These are phyloP conservation scores for Alethe diademata DNA, from an alignment of 2,113 vertebrate genomes.

Conservation along the genomic window DNA sequence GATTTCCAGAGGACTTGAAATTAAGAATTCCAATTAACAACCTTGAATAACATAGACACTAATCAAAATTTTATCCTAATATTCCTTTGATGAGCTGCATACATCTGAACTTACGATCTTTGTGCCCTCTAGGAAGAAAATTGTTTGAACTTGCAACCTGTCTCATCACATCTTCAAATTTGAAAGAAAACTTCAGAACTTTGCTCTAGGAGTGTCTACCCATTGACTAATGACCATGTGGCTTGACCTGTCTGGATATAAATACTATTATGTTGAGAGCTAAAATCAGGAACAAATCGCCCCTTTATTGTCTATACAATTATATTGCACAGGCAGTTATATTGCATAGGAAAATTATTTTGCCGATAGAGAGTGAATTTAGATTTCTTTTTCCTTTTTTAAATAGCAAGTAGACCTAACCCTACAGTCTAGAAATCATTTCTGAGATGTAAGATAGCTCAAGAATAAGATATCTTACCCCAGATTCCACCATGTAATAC, in stretches of 20 bases:
- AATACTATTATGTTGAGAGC: neutral
- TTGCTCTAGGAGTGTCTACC: neutral
- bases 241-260: neutral
- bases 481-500: neutral
- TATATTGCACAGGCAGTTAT: neutral
- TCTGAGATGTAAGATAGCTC: neutral
- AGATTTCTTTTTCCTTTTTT: neutral
- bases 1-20: neutral
- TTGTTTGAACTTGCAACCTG: neutral
- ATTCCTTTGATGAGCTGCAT: constrained; percentile 13
- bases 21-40: constrained; percentile 11
- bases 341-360: neutral
- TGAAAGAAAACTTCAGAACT: neutral
- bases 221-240: neutral
- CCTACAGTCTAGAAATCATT: neutral
- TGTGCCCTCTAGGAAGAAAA: constrained; percentile 8
- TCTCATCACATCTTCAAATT: neutral
- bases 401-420: neutral
- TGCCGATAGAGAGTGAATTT: neutral
- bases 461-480: neutral
- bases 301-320: neutral
- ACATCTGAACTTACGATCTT: neutral
- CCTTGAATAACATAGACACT: neutral
- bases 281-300: neutral
- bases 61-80: neutral